Conservation (phyloP, 2,797 vertebrate species). For the Eulemur mongoz region DNA sequence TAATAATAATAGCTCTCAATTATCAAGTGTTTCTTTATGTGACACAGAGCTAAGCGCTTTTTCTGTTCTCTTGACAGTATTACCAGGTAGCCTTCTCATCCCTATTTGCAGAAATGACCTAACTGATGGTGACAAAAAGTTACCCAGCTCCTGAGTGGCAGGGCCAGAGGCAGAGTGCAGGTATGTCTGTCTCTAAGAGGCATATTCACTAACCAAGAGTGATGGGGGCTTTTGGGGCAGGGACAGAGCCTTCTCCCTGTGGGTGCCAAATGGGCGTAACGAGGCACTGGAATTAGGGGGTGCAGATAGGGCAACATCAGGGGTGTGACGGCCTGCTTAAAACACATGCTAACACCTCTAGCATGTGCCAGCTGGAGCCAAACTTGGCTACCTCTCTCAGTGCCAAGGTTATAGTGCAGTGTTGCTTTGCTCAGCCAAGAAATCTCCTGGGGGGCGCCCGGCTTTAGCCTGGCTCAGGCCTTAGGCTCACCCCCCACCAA, state of each 20-base stretch:
- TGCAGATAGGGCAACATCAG: too few species aligned
- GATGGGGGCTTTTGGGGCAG: neutral
- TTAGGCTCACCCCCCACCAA: too few species aligned
- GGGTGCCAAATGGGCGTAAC: fast-evolving
- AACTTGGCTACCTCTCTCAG: neutral
- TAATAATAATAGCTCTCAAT: too few species aligned
- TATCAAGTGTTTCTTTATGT: fast-evolving
- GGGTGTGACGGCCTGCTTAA: neutral
- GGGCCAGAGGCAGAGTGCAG: neutral
- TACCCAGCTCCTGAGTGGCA: fast-evolving
- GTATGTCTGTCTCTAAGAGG: neutral
- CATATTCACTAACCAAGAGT: neutral
- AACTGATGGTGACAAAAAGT: fast-evolving
- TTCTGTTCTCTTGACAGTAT: fast-evolving
- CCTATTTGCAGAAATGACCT: neutral
- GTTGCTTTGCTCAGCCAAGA: too few species aligned
- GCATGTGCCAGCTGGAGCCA: neutral
- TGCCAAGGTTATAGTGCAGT: neutral
- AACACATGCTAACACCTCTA: neutral
- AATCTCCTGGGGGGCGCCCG: too few species aligned
- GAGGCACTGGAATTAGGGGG: too few species aligned
- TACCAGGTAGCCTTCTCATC: fast-evolving
- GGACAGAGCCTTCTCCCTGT: neutral
- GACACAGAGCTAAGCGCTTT: fast-evolving
- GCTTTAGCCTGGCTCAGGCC: too few species aligned